Base-by-base conservation (phyloP, 2,888 invertebrate genomes). In the Cybosia mesomella region DNA sequence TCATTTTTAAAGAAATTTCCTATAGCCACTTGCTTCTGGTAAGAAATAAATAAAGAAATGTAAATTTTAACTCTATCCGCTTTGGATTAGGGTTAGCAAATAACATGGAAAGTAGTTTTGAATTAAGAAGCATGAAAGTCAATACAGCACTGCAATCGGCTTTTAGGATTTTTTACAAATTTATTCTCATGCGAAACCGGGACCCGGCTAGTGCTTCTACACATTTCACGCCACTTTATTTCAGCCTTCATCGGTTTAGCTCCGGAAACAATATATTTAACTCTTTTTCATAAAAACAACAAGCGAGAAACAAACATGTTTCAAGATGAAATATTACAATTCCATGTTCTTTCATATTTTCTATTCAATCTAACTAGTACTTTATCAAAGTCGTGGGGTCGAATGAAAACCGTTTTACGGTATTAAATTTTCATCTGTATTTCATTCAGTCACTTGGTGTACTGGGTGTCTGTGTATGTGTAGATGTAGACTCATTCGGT, bases 371-470 rank as follows among this genome's bases (percentile, higher is more conserved):
- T 63, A 18, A 9, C 22, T 7, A n/a, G 3, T 43, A 32, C 34
- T 71, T 72, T 68, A 78, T 70, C 68, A 67, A 55, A 66, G 61
- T 36, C 69, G 57, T 72, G 69, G 62, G n/a, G n/a, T n/a, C 57
- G 62, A 70, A 74, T 76, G 67, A 55, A 74, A 78, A 76, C 67
- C 69, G 67, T 64, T 76, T 70, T 61, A 55, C 70, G 76, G 67
- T 70, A 77, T 79, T 72, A 75, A 78, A 81, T 80, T 79, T 80
- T 80, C 81, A 81, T 75, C 79, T 72, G 76, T 65, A 73, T 75
- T 79, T 77, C 73, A 79, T 81, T 79, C 77, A 82, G 73, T 76
- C 60, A 70, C 68, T 75, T 75, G 64, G 60, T 64, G 54, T 68
- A 66, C 64, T 59, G 61, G 18, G 49, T 68, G 57, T 64, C 63